Evolutionary conservation across 2,888 invertebrate genomes (phyloP).

Genomic region (Dasypolia templi): DNA sequence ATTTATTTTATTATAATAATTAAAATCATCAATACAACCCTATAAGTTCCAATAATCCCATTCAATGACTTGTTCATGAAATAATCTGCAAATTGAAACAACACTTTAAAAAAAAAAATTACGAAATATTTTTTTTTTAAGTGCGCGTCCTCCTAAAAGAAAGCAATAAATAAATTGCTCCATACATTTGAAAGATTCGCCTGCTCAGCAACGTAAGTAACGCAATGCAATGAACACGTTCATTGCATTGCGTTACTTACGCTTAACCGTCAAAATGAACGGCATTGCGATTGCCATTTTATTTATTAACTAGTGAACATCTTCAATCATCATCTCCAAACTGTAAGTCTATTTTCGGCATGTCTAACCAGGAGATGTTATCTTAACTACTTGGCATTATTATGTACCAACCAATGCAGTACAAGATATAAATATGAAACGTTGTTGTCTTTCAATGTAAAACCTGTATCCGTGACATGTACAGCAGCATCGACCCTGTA

Average conservation of each 20-base stretch:
- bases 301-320: background rate
- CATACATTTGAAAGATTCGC: background rate
- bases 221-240: background rate
- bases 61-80: no score
- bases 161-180: no score
- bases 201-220: background rate
- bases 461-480: constrained; percentile 24
- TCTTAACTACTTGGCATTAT: constrained; percentile 38
- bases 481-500: constrained; percentile 4
- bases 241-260: no score
- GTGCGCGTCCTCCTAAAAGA: no score
- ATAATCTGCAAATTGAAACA: no score
- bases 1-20: no score
- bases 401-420: constrained; percentile 25
- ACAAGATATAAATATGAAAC: constrained; percentile 33
- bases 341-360: constrained; percentile 7
- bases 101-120: no score
- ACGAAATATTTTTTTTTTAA: no score
- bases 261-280: background rate
- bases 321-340: background rate
- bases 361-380: constrained; percentile 32
- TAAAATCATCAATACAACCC: no score
- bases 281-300: background rate
- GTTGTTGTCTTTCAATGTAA: constrained; percentile 23
- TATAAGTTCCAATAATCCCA: no score